Evolutionary conservation across 2,797 vertebrate genomes (phyloP), one percentile per base, ranked within the genome.

Genomic region (Perodicticus potto): DNA sequence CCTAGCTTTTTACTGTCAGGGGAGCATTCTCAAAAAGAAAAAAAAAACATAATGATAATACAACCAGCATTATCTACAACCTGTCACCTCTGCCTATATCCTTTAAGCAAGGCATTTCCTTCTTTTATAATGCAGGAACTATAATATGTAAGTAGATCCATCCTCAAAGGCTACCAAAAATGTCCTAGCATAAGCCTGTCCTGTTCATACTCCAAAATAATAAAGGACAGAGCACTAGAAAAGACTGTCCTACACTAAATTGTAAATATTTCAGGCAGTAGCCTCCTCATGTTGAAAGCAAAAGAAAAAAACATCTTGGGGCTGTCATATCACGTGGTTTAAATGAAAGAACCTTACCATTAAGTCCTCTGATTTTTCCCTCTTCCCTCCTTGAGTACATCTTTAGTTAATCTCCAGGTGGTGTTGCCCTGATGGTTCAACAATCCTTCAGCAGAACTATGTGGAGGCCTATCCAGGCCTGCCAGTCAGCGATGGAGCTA

Each of bases 101-200:
- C 40, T 92, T 86, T 90, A 82, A 90, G 55, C 76, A 87, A 96
- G 89, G 5, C 7, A 63, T n/a, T 92, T 91, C 20, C 45, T 92
- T 92, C 92, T 45, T 78, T 55, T 57, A 91, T 87, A 49, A 91
- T 0, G 22, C 63, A 95, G 32, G 7, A 69, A 67, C 59, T 78
- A 59, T 34, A 87, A 53, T 49, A 4, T 25, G 17, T 65, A 61
- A 95, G 45, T 55, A 94, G 55, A 65, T 49, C 27, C 61, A 69
- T 85, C 49, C 40, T 34, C 67, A 43, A 93, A 49, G 32, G 25
- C 32, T 40, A 65, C 23, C 49, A 34, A 77, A 92, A 69, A 29
- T 53, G 11, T 80, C 8, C 72, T 65, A 37, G n/a, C 9, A 13
- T 67, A 91, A 77, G 53, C 14, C 25, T 89, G 2, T 91, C 34